Conservation (phyloP, 92 coral and sea anemone species). For the Anthopleura xanthogrammica region DNA sequence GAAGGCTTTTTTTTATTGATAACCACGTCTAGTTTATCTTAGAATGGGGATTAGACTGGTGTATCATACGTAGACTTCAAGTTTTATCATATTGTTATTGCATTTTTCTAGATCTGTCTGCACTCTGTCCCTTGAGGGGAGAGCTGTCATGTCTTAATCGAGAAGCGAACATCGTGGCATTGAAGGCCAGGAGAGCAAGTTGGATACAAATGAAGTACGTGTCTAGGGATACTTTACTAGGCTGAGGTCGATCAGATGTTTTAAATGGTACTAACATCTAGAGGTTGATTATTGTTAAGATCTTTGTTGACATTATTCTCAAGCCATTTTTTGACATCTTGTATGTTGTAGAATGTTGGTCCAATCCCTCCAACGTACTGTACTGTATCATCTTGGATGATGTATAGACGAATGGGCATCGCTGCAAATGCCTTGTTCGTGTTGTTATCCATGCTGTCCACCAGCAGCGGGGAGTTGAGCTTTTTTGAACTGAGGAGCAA, state of each 20-base stretch:
- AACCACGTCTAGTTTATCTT: too few species aligned
- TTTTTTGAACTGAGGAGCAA: constrained; percentile 32
- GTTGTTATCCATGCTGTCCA: constrained; percentile 64
- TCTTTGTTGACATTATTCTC: constrained; percentile 21
- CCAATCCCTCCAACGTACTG: constrained; percentile 75
- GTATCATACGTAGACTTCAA: too few species aligned
- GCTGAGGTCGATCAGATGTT: background rate
- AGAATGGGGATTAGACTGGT: too few species aligned
- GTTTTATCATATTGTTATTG: too few species aligned
- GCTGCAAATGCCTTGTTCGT: constrained; percentile 64
- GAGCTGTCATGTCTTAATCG: too few species aligned
- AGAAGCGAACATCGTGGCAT: too few species aligned
- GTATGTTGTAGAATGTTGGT: constrained; percentile 59
- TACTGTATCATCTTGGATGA: constrained; percentile 54
- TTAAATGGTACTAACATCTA: background rate
- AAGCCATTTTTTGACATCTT: constrained; percentile 63
- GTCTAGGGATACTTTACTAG: background rate
- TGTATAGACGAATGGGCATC: constrained; percentile 65
- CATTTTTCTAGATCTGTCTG: too few species aligned
- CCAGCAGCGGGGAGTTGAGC: constrained; percentile 46
- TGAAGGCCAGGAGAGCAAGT: too few species aligned
- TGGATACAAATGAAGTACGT: background rate
- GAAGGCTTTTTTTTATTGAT: too few species aligned
- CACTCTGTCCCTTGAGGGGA: too few species aligned
- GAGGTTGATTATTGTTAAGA: constrained; percentile 17